Conservation (phyloP, 2,113 vertebrate species). For the Leptodactylus fuscus region DNA sequence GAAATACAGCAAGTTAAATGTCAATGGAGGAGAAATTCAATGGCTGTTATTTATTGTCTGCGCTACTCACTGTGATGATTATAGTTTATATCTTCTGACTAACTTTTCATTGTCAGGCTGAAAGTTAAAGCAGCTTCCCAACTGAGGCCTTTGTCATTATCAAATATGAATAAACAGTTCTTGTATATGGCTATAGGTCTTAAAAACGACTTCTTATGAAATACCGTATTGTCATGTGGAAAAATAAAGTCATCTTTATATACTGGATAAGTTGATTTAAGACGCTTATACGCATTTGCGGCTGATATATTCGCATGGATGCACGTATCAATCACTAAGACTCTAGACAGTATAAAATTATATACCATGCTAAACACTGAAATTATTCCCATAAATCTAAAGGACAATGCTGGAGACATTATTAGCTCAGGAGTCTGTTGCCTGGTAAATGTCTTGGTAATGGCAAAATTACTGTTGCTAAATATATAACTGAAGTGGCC, state of each 20-base stretch:
- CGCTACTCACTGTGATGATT: constrained; percentile 26
- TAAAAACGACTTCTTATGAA: not conserved
- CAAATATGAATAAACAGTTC: constrained; percentile 12
- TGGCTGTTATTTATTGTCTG: constrained; percentile 15
- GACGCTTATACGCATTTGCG: not conserved
- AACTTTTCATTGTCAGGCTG: constrained; percentile 1
- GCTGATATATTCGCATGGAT: not conserved
- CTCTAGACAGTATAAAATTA: constrained; percentile 34
- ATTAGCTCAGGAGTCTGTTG: constrained; percentile 12
- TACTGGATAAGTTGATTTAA: constrained; percentile 10
- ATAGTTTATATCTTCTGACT: not conserved
- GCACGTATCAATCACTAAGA: constrained; percentile 46
- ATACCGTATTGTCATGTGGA: not conserved
- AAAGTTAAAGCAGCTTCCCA: constrained; percentile 3
- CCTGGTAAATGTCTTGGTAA: constrained; percentile 23
- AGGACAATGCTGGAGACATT: constrained; percentile 29
- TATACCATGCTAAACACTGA: constrained; percentile 31
- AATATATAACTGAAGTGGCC: not conserved
- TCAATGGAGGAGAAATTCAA: constrained; percentile 6
- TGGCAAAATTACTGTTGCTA: not conserved
- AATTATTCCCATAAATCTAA: constrained; percentile 54
- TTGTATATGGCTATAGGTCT: not conserved
- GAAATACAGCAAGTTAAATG: constrained; percentile 21
- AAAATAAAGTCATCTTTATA: constrained; percentile 11
- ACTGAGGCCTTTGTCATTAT: not conserved